Evolutionary conservation across 2,797 vertebrate genomes (phyloP).

Genomic region (Coregonus suidteri): DNA sequence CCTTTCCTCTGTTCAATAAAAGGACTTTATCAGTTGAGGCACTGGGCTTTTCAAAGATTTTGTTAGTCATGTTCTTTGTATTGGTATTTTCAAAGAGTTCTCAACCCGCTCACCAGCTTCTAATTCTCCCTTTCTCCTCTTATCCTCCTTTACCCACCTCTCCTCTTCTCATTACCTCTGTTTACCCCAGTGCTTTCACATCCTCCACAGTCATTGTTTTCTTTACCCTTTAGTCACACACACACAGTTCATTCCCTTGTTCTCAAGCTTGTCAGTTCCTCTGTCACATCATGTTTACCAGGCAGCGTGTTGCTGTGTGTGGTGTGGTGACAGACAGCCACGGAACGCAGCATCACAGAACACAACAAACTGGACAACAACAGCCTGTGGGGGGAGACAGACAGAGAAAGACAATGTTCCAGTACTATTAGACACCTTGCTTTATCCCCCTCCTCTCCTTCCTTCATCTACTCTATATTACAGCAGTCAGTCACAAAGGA

Average conservation of each 20-base stretch:
- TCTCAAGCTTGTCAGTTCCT: slow-evolving; percentile 8
- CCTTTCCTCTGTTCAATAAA: slow-evolving; percentile 69
- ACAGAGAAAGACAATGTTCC: too few relatives aligned
- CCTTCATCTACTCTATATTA: too few relatives aligned
- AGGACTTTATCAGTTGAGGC: slow-evolving; percentile 51
- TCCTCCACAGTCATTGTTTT: neutral
- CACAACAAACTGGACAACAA: too few relatives aligned
- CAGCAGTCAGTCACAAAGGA: too few relatives aligned
- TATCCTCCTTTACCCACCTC: neutral
- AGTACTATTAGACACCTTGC: too few relatives aligned
- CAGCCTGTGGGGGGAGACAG: too few relatives aligned
- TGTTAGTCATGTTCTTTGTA: slow-evolving; percentile 8
- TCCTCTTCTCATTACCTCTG: neutral
- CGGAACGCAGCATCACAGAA: too few relatives aligned
- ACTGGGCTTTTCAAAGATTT: neutral
- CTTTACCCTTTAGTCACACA: neutral
- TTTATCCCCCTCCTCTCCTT: too few relatives aligned
- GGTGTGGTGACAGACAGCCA: too few relatives aligned
- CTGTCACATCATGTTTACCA: slow-evolving; percentile 15
- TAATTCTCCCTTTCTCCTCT: neutral
- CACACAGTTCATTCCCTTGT: neutral
- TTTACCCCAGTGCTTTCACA: neutral
- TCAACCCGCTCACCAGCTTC: neutral
- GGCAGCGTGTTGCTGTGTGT: neutral
- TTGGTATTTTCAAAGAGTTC: neutral